Conservation (phyloP, 2,113 vertebrate genomes). For the Albula glossodonta region DNA sequence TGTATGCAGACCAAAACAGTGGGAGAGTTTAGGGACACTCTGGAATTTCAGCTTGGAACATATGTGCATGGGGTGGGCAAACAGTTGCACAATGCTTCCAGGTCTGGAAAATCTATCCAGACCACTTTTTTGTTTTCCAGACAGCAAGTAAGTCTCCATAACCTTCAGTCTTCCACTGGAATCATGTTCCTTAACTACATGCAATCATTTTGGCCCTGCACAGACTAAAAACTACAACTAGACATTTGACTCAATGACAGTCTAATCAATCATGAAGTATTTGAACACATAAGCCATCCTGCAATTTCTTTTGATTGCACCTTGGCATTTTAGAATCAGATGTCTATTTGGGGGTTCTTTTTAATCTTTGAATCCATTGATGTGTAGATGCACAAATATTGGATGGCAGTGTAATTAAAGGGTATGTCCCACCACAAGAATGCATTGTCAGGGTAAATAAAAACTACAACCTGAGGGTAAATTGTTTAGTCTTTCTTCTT, state of each 20-base stretch:
- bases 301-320: neutral
- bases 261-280: neutral
- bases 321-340: neutral
- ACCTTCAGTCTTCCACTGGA: neutral
- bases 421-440: no score
- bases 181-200: neutral
- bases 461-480: no score
- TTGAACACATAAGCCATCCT: neutral
- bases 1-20: no score
- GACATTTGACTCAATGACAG: neutral
- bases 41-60: neutral
- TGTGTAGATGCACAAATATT: neutral
- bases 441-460: no score
- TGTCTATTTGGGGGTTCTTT: neutral
- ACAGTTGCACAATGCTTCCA: neutral
- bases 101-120: conserved; percentile 24
- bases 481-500: no score
- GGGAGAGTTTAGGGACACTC: neutral
- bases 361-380: neutral
- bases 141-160: neutral
- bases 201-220: neutral
- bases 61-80: neutral
- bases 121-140: neutral
- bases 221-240: neutral
- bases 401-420: no score